Percentiles rank a stretch among this genome's conserved stretches.
Conservation (phyloP, 37 sponge, comb jelly and placozoan species). For the Geodia barretti region DNA sequence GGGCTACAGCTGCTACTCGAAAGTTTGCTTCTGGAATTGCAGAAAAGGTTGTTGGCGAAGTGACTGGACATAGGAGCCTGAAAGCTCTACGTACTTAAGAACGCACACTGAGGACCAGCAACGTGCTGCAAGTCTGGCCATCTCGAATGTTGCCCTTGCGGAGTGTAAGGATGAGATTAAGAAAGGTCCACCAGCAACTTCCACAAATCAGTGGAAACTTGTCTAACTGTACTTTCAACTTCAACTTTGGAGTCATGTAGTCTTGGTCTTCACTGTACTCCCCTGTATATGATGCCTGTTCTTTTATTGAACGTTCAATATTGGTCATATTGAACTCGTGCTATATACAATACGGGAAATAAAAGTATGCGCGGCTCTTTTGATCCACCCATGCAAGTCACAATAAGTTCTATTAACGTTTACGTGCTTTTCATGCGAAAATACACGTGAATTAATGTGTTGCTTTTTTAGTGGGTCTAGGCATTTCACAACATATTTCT, state of each 20-base stretch:
- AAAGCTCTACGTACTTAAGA: conserved; percentile 34
- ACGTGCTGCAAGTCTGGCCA: conserved; percentile 22
- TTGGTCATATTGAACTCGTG: background rate
- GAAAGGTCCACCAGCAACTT: no score
- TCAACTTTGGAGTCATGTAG: no score
- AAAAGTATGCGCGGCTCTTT: background rate
- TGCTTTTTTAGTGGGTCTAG: no score
- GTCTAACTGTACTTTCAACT: background rate
- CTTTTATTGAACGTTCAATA: background rate
- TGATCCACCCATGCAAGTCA: background rate
- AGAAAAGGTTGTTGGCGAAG: conserved; percentile 41
- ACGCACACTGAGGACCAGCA: conserved; percentile 1
- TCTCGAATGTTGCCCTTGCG: no score
- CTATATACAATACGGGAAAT: background rate
- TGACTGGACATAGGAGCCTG: conserved; percentile 37
- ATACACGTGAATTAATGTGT: no score
- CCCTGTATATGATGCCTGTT: no score
- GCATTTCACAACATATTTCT: no score
- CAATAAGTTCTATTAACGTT: no score
- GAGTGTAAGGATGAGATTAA: no score
- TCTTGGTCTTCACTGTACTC: no score
- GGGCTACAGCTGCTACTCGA: conserved; percentile 47
- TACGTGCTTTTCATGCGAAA: no score
- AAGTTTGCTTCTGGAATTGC: conserved; percentile 44
- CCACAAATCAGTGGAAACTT: no score